Base-by-base conservation (phyloP, 2,113 vertebrate species). In the Pimephales promelas region DNA sequence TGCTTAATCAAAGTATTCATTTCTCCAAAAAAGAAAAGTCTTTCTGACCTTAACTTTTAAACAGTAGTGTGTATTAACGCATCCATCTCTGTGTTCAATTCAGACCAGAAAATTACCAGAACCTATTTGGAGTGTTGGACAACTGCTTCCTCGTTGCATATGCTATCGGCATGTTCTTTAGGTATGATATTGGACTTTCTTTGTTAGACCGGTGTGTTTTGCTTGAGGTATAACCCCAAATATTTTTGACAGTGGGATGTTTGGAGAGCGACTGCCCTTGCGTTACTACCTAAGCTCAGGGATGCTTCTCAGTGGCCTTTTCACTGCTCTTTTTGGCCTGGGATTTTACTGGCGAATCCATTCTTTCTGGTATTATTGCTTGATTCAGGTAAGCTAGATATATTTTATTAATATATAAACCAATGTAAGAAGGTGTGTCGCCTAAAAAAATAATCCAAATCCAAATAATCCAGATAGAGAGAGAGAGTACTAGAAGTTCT, bases 81-180 rank as follows among this genome's bases (percentile, higher is more conserved):
- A 28, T 40, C 36, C 4, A 28, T 82, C 5, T 6, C 40, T 13
- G 11, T 75, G 86, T 87, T 7, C 1, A 31, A 10, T 78, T 85
- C 88, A 99, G 98, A 98, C 88, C 90, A 94, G 82, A 90, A 93
- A 97, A 99, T 93, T 99, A 99, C 79, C 94, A 96, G 83, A 95
- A 95, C 2, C 90, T 99, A 31, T 96, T 97, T 66, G 97, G 96
- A 11, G 94, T 93, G 0, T 79, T 99, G 95, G 98, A 99, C 86
- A 98, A 99, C 0, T 97, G 95, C 85, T 99, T 99, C 90, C 93
- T 99, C 22, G 95, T 99, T 82, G 95, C 98, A 66, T 99, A 99
- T 0, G 98, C 98, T 84, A 92, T 99, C 0, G 98, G 97, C 89
- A 99, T 99, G 98, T 99, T 98, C 70, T 93, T 99, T 93, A 99